Conservation (phyloP, 2,113 vertebrate genomes). For the Onychorhynchus coronatus region DNA sequence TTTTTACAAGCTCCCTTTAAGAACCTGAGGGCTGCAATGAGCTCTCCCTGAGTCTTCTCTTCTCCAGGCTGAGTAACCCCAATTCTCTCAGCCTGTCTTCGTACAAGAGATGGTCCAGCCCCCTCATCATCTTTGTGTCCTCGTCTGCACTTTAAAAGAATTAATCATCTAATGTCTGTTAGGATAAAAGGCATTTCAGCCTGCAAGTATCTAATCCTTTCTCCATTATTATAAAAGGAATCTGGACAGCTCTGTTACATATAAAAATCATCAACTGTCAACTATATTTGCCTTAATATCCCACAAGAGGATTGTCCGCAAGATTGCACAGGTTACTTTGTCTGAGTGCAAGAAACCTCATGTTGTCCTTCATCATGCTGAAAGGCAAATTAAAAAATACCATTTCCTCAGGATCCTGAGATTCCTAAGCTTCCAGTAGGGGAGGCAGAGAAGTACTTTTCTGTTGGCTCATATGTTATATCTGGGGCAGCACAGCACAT, state of each 20-base stretch:
- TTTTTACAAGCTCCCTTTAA: not conserved
- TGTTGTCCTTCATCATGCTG: rapidly evolving
- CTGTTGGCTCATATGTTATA: not conserved
- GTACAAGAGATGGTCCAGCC: not conserved
- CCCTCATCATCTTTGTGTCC: not conserved
- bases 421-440: not conserved
- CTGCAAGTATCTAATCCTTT: not conserved
- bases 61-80: not conserved
- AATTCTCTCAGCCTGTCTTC: not conserved
- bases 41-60: not conserved
- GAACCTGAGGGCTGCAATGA: not conserved
- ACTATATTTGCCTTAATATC: not conserved
- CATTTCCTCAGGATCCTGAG: not conserved
- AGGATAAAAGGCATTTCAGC: not conserved
- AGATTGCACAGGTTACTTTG: not conserved
- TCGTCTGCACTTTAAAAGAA: not conserved
- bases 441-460: not conserved
- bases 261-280: not conserved
- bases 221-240: not conserved
- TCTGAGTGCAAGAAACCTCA: not conserved
- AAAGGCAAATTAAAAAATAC: not conserved
- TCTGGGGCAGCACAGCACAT: not conserved
- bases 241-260: not conserved
- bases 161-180: not conserved
- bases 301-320: not conserved